Percentiles rank a stretch among this genome's conserved stretches.
These are phyloP conservation scores for Patella ulyssiponensis DNA, from an alignment of 2,888 invertebrate species.

Conservation along the genomic window DNA sequence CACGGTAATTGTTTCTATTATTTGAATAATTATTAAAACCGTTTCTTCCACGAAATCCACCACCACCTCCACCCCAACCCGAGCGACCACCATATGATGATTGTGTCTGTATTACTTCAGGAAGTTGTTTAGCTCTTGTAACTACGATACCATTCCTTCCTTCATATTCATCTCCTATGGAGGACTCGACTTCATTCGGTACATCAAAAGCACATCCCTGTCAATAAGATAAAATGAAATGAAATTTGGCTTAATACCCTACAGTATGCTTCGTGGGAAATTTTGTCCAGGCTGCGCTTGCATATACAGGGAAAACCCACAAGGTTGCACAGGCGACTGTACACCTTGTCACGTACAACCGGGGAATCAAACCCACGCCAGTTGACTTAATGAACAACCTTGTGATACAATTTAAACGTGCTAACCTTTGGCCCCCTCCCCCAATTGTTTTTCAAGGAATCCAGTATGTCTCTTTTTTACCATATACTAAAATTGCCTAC, in stretches of 20 bases:
- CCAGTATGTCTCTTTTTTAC: too few relatives aligned
- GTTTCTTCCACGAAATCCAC: slow-evolving; percentile 30
- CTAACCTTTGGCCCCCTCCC: too few relatives aligned
- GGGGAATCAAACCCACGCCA: too few relatives aligned
- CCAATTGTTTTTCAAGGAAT: too few relatives aligned
- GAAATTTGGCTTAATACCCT: neutral
- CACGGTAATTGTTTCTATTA: slow-evolving; percentile 22
- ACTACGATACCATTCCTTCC: slow-evolving; percentile 58
- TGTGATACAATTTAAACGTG: too few relatives aligned
- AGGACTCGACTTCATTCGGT: slow-evolving; percentile 49
- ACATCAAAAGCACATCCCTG: slow-evolving; percentile 65
- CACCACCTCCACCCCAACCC: slow-evolving; percentile 31
- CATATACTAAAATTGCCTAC: too few relatives aligned
- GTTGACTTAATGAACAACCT: too few relatives aligned
- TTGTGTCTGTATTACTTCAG: slow-evolving; percentile 54
- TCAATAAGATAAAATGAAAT: slow-evolving; percentile 27
- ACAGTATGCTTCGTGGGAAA: too few relatives aligned
- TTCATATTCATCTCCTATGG: slow-evolving; percentile 52
- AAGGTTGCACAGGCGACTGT: too few relatives aligned
- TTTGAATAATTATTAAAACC: slow-evolving; percentile 17
- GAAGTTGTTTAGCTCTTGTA: slow-evolving; percentile 59
- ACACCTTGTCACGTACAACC: too few relatives aligned
- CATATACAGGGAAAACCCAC: too few relatives aligned
- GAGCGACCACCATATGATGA: slow-evolving; percentile 17
- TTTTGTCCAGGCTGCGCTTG: neutral